Base-by-base conservation (phyloP, 2,797 vertebrate genomes). In the Tenualosa ilisha region DNA sequence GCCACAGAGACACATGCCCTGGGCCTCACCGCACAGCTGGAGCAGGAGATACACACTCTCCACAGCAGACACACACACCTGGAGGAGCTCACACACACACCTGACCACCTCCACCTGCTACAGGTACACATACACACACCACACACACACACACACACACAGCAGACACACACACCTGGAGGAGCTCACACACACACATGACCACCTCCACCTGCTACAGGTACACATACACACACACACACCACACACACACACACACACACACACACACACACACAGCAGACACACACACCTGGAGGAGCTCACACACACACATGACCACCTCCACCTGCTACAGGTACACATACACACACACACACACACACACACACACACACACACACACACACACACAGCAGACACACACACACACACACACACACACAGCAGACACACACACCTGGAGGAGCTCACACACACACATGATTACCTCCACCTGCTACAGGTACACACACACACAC, bases 111-210 rank as follows among this genome's bases (percentile, higher is more conserved):
- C 2, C 65, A 72, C 13, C 31, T 72, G 65, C 31, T 72, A 13
- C 65, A 72, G 65, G 65, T 72, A 72, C 13, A 72, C 31, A 65
- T n/a, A 65, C 24, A 72, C 65, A 72, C 31, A 72, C 65, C n/a
- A 63, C n/a, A 63, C 61, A 63, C 61, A 63, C 26, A 68, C 63
- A 68, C 24, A 68, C 11, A 68, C n/a, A 68, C 50, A 68, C 24
- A 68, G 31, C 63, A 68, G 7, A 68, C 63, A 68, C 63, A 68
- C 61, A 65, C 61, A 65, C 61, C 49, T 50, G 6, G 49, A 50
- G 49, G 49, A 50, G 49, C 49, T 24, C 63, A 68, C 63, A 65
- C 24, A 65, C 63, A 65, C 63, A 65, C 63, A 31, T 8, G 61
- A 63, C 61, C n/a, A 63, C 6, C 61, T 63, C 20, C 61, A 63